A percentile compares a stretch with the other conserved stretches of the same genome.
Evolutionary conservation across 2,888 invertebrate species (phyloP).

Genomic region (Troilus luridus): DNA sequence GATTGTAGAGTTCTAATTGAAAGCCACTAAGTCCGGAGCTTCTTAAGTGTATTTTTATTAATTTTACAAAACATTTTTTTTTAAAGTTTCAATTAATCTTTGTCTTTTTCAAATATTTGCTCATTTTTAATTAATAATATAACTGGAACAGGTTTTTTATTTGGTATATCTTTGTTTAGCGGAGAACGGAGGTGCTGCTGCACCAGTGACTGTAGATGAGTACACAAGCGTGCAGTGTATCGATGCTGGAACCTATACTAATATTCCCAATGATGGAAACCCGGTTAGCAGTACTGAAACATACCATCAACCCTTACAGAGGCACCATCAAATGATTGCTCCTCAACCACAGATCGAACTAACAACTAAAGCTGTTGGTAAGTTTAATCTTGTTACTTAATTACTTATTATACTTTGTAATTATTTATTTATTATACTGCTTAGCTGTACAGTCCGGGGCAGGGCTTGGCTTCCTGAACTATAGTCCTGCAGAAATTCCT

Average conservation of each 20-base stretch:
- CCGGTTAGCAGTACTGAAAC: slow-evolving; percentile 38
- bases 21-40: neutral
- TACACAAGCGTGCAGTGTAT: slow-evolving; percentile 48
- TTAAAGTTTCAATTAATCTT: neutral
- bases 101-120: neutral
- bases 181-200: neutral
- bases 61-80: neutral
- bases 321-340: neutral
- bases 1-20: no score
- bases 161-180: neutral
- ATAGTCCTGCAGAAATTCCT: no score
- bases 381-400: neutral
- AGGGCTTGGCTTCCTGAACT: no score
- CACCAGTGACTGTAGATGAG: slow-evolving; percentile 48
- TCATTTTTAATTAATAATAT: neutral
- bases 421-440: no score
- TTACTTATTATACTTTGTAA: neutral
- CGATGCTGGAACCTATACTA: slow-evolving; percentile 40
- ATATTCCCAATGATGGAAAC: slow-evolving; percentile 29
- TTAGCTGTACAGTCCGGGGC: no score
- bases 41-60: neutral
- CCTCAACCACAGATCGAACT: slow-evolving; percentile 47
- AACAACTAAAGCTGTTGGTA: slow-evolving; percentile 44
- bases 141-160: neutral
- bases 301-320: slow-evolving; percentile 4